Evolutionary conservation across 2,888 invertebrate species (phyloP).

Genomic region (Eumerus sabulonum): DNA sequence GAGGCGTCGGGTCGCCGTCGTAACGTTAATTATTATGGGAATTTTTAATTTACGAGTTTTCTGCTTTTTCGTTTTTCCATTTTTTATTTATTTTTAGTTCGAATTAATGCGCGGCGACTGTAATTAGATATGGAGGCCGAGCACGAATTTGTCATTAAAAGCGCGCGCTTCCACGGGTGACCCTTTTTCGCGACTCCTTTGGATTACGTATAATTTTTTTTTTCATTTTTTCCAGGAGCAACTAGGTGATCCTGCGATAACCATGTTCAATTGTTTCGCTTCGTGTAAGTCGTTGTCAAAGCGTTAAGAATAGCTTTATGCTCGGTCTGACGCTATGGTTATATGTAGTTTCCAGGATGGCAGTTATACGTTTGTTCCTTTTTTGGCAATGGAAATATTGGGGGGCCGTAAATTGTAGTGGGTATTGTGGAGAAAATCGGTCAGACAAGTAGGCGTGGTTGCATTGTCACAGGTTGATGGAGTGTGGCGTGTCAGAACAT

Average conservation of each 20-base stretch:
- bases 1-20: conserved; percentile 22
- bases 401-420: conserved; percentile 16
- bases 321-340: not conserved
- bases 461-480: not conserved
- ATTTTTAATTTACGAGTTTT: conserved; percentile 57
- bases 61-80: too few species aligned
- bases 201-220: too few species aligned
- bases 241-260: conserved; percentile 12
- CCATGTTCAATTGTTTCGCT: conserved; percentile 28
- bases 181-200: conserved; percentile 5
- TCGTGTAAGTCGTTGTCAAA: conserved; percentile 48
- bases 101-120: conserved; percentile 59
- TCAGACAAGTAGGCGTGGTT: conserved; percentile 25
- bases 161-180: conserved; percentile 13
- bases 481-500: too few species aligned
- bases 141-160: conserved; percentile 67
- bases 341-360: conserved; percentile 4
- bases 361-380: not conserved
- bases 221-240: not conserved
- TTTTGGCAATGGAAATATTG: conserved; percentile 10
- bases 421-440: conserved; percentile 14
- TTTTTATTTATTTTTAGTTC: too few species aligned
- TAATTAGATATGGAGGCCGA: conserved; percentile 60
- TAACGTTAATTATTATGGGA: conserved; percentile 63
- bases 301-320: conserved; percentile 18